Base-by-base conservation (phyloP, 1,140 invertebrate genomes). In the Zaprionus gabonicus region DNA sequence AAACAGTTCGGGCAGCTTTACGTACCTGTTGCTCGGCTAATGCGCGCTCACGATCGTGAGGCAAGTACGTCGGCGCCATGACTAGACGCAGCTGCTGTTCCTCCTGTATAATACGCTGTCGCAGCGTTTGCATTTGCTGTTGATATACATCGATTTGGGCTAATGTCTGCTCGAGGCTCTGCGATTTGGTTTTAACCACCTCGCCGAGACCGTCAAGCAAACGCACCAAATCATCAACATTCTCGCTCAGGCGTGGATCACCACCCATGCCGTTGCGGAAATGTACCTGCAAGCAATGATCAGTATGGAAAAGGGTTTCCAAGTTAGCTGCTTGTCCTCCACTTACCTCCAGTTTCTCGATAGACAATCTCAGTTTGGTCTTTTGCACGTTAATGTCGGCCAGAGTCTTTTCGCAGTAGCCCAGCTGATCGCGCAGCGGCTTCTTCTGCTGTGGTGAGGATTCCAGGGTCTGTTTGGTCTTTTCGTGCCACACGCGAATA, bases 21-120 rank as follows among this genome's bases (percentile, higher is more conserved):
- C 97, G 95, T 97, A 99, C 98, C 96, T 98, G 97, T 95, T 98
- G 97, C 92, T 98, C 97, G 88, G 95, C 94, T 70, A 96, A 94
- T 91, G 97, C 97, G 85, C 96, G 96, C 81, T 98, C 97, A 82
- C 96, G 95, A 87, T 98, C 97, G 69, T 96, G 95, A 59, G 97
- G 95, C 93, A 96, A 94, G 94, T 97, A 96, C 77, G 96, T 96
- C 49, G 97, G 96, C 93, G 96, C 96, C 91, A 97, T 94, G 58
- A 97, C 95, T 62, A 96, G 94, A 53, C 97, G 94, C 78, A 98
- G 94, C 84, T 97, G 96, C 92, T 98, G 97, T 93, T 98, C 97
- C 34, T 96, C 96, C 92, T 96, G 95, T 36, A 97, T 95, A 77
- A 98, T 95, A 92, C 97, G 95, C 81, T 96, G 96, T 58, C 97